Percentiles rank a stretch among this genome's conserved stretches.
phyloP scores from a whole-genome alignment of 2,797 vertebrate genomes.

The Sebastiscus tertius region DNA sequence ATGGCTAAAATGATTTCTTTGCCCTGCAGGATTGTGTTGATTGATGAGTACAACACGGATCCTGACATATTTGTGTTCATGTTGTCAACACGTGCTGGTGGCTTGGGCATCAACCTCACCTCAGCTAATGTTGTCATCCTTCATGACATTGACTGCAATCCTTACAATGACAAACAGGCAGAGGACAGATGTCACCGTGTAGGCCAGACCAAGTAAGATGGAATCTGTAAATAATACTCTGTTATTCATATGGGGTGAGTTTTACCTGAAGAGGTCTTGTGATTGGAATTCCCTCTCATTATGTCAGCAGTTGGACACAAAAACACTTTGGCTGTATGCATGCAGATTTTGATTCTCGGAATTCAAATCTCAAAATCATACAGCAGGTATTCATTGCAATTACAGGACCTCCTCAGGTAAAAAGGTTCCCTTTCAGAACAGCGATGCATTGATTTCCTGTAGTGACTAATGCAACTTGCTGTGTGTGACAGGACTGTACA shows the following conservation, averaged over 20 bases:
- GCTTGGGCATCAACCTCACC: constrained; percentile 96
- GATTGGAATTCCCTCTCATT: not conserved
- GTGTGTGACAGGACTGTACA: constrained; percentile 77
- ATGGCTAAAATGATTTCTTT: not conserved
- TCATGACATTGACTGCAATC: constrained; percentile 97
- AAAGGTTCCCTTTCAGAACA: not conserved
- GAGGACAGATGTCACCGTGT: constrained; percentile 97
- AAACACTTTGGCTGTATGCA: not conserved
- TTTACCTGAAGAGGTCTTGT: not conserved
- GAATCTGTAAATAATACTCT: not conserved
- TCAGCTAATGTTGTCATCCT: constrained; percentile 96
- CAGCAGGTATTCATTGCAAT: not conserved
- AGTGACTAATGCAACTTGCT: not conserved
- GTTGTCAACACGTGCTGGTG: constrained; percentile 95
- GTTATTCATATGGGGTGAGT: not conserved
- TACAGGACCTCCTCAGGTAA: not conserved
- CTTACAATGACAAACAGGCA: constrained; percentile 98
- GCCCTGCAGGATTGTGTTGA: constrained; percentile 90
- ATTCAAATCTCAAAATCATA: not conserved
- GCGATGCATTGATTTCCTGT: not conserved
- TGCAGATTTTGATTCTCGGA: not conserved
- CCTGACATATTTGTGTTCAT: constrained; percentile 95
- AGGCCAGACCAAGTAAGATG: constrained; percentile 91
- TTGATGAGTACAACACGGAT: constrained; percentile 95
- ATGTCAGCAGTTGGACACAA: not conserved